Base-by-base conservation (phyloP, 2,888 invertebrate genomes). In the Chalcis sispes region DNA sequence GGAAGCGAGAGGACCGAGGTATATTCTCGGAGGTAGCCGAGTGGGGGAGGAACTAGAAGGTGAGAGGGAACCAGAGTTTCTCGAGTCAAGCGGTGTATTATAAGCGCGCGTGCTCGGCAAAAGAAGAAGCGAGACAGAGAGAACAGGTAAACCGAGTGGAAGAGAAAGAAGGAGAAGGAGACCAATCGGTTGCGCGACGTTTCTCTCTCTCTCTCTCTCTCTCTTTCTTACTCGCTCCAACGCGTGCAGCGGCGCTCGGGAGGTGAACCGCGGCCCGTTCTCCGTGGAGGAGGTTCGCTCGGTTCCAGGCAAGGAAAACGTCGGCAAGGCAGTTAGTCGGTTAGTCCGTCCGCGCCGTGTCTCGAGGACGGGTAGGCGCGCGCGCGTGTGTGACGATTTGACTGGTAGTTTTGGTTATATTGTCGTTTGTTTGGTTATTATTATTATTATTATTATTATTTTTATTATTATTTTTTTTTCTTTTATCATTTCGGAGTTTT, bases 331-430 rank as follows among this genome's bases (percentile, higher is more conserved):
- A 88, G 88, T 88, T 85, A 84, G 87, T 87, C 85, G 59, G 66
- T 80, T 85, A 88, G 88, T 88, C 85, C 84, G 87, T 87, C 85
- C 88, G 86, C 86, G 87, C 86, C 85, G 85, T 85, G 86, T 80
- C 82, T 85, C 85, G 85, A 86, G 85, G 86, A 84, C 69, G 56
- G 69, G 54, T 29, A 75, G 77, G 58, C 29, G 61, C 29, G 50
- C 52, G 65, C 40, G 75, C 50, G 74, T n/a, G n/a, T n/a, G n/a
- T n/a, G n/a, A n/a, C n/a, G n/a, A n/a, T n/a, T n/a, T n/a, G n/a
- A 74, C 65, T 69, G 13, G 10, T 32, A n/a, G 25, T 36, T 36
- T 10, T 4, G 4, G 4, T 36, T 36, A 7, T 36, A 7, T 36
- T 36, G 10, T 7, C 36, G 10, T 36, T 10, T 36, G 4, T 36